Evolutionary conservation across 2,797 vertebrate species (phyloP), one percentile per base, ranked within the genome.

Genomic region (Chromobotia macracanthus): DNA sequence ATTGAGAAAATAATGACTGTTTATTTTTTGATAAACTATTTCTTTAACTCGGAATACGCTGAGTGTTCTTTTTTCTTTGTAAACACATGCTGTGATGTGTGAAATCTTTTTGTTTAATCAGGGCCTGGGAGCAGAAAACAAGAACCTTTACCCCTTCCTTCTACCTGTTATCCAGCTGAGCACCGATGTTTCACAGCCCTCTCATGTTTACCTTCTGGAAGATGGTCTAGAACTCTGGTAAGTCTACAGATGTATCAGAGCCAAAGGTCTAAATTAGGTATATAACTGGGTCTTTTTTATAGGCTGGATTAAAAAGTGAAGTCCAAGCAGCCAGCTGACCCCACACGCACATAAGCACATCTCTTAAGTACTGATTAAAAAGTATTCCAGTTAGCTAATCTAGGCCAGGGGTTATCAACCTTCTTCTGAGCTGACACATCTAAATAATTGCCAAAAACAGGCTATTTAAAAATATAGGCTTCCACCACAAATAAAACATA

Each of bases 221-320:
- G 97, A 99, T 77, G 97, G 97, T 88, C 92, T 99, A 89, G 97
- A 98, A 87, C 94, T 99, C 85, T 99, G 97, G 97, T 99, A 94
- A 85, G 91, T 35, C 10, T 25, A 28, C 21, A 41, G 46, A 25
- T 65, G 65, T 65, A 38, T 31, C 44, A 35, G 58, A 64, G 23
- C 66, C 61, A 44, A 70, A 71, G 3, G 55, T 35, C 48, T 71
- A 44, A 44, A 44, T 10, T 44, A 44, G 10, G 9, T 44, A 2
- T 44, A 44, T 44, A 10, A 44, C 10, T 44, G 11, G 41, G 41
- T 44, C 41, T 11, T 44, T 31, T 44, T 44, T 2, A 55, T 21
- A 0, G 9, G 7, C n/a, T 18, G 7, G 13, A n/a, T 7, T 50
- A 25, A 11, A 11, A 50, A 28, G 46, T 25, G 0, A 41, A 10